Percentiles rank a stretch among this genome's conserved stretches.
Evolutionary conservation across 2,888 invertebrate species (phyloP).

Genomic region (Rhopalosiphum nymphaeae): DNA sequence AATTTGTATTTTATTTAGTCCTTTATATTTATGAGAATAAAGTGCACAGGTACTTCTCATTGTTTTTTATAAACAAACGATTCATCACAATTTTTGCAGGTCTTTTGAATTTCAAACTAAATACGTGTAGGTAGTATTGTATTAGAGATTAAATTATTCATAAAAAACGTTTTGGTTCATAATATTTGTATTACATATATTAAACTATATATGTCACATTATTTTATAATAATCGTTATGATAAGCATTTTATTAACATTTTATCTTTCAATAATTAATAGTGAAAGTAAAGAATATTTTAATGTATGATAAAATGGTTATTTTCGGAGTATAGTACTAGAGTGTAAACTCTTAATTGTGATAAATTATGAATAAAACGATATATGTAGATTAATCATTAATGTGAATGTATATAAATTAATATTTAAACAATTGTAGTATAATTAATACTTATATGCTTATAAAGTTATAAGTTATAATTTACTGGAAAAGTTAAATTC

Average conservation of each 20-base stretch:
- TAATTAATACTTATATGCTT: neutral
- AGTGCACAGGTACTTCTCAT: slow-evolving; percentile 6
- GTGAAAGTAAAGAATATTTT: neutral
- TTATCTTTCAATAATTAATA: neutral
- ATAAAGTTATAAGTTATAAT: neutral
- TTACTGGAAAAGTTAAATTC: neutral
- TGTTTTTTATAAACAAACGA: slow-evolving; percentile 23
- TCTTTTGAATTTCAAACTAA: neutral
- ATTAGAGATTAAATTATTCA: neutral
- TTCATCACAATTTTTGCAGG: neutral
- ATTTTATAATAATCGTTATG: neutral
- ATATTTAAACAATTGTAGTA: neutral
- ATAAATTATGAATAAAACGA: neutral
- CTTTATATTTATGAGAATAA: neutral
- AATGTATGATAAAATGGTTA: neutral
- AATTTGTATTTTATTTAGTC: slow-evolving; percentile 5
- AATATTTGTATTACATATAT: neutral
- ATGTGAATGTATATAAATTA: neutral
- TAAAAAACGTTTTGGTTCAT: neutral
- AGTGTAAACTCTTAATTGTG: neutral
- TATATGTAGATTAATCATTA: neutral
- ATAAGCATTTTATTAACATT: neutral
- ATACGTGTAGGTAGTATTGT: neutral
- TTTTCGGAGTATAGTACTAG: neutral
- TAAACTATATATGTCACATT: neutral